Base-by-base conservation (phyloP, 2,113 vertebrate species). In the Thunnus thynnus region DNA sequence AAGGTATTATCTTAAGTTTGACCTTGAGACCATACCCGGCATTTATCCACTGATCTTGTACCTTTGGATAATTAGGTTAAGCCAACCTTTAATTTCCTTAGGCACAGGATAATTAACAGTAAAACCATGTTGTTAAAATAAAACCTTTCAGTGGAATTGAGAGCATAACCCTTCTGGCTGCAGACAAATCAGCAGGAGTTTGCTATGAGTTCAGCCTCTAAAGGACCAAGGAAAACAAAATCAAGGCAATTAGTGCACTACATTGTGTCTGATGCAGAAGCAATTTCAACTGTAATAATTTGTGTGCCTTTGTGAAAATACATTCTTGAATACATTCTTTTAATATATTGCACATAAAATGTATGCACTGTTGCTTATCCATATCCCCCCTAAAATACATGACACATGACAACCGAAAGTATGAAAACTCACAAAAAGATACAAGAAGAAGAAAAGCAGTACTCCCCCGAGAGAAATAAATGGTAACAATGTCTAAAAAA, bases 21-120 rank as follows among this genome's bases (percentile, higher is more conserved):
- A 86, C 79, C 72, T 74, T 88, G 63, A 86, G 51, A 80, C 80
- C 60, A 75, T 62, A 70, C 27, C 57, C 47, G 47, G 17, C 79
- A 79, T 80, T 80, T 76, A 85, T 72, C 61, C 72, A 81, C 52
- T 86, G 48, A 82, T 85, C 68, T 48, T 84, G 68, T 60, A 83
- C 55, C 66, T 86, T 76, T 75, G 30, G 61, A 79, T 72, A 84
- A 76, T 88, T 79, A 69, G 63, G 51, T 82, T 60, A 82, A 54
- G 63, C 12, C 62, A 75, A 79, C 72, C 78, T 85, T 82, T 69
- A 47, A 85, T 78, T 89, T 90, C 60, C 65, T 46, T 71, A 76
- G 62, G 60, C 68, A 68, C 17, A 25, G 63, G 61, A 73, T 86
- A 84, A 89, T 90, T 78, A 83, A 78, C 69, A 74, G 9, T 74